Conservation (phyloP, 2,113 vertebrate genomes). For the Chroicocephalus ridibundus region DNA sequence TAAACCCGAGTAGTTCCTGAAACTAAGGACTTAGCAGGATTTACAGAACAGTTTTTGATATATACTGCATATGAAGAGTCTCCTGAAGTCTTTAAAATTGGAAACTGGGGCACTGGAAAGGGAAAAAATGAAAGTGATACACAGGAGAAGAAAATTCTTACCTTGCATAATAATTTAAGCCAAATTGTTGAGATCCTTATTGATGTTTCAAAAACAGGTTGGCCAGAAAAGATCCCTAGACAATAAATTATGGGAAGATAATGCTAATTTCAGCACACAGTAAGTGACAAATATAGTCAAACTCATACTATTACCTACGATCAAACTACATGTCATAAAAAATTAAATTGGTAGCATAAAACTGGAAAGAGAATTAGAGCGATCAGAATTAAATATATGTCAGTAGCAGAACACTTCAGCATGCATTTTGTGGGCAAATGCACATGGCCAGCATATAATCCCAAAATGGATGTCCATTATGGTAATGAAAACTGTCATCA, state of each 20-base stretch:
- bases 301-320: neutral
- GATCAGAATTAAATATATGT: neutral
- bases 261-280: neutral
- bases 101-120: neutral
- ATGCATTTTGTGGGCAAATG: neutral
- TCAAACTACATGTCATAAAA: neutral
- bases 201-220: neutral
- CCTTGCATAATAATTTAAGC: neutral
- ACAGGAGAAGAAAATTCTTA: neutral
- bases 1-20: neutral
- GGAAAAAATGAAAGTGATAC: neutral
- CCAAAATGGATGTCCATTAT: neutral
- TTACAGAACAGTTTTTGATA: neutral
- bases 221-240: neutral
- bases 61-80: neutral
- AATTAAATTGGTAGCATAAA: neutral
- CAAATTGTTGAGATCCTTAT: neutral
- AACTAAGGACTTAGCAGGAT: neutral
- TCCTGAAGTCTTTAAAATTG: neutral
- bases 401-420: neutral
- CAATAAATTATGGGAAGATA: neutral
- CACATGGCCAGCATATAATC: neutral
- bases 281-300: neutral
- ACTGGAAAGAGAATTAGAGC: neutral
- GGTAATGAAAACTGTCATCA: conserved; percentile 6